Conservation (phyloP, 2,888 invertebrate species). For the Athalia rosae region DNA sequence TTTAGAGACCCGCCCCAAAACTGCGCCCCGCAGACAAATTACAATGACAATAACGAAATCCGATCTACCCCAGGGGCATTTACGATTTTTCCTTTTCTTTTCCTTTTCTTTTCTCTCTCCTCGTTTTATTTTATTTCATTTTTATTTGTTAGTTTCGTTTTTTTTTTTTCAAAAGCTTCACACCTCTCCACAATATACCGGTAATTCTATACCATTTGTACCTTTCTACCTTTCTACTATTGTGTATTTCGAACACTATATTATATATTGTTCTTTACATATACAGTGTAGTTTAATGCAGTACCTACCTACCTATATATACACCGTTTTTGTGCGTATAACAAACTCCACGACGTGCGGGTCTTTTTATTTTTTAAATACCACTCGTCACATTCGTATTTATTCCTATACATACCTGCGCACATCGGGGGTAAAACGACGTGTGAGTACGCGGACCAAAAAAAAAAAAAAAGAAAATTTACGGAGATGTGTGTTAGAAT, state of each 20-base stretch:
- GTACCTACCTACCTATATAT: not conserved
- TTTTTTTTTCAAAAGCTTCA: slow-evolving; percentile 38
- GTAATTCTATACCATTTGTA: slow-evolving; percentile 63
- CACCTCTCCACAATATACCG: slow-evolving; percentile 53
- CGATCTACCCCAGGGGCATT: slow-evolving; percentile 71
- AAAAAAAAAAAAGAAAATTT: not conserved
- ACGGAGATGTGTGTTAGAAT: slow-evolving; percentile 1
- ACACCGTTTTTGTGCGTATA: not conserved
- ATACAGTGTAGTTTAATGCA: not conserved
- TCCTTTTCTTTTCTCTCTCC: slow-evolving; percentile 52
- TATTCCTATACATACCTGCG: too few species aligned
- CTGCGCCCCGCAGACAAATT: slow-evolving; percentile 71
- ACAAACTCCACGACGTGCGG: too few species aligned
- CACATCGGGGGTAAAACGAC: too few species aligned
- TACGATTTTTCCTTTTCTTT: slow-evolving; percentile 59
- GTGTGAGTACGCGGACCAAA: not conserved
- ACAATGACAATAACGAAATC: slow-evolving; percentile 73
- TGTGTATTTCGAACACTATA: slow-evolving; percentile 53
- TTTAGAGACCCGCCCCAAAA: slow-evolving; percentile 71
- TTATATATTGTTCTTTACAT: slow-evolving; percentile 50
- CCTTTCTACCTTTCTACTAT: slow-evolving; percentile 60
- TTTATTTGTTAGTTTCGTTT: slow-evolving; percentile 15
- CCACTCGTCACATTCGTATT: too few species aligned
- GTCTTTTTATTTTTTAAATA: too few species aligned
- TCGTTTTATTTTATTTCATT: slow-evolving; percentile 46